Conservation (phyloP, 2,797 vertebrate species). For the Pseudochirops corinnae region DNA sequence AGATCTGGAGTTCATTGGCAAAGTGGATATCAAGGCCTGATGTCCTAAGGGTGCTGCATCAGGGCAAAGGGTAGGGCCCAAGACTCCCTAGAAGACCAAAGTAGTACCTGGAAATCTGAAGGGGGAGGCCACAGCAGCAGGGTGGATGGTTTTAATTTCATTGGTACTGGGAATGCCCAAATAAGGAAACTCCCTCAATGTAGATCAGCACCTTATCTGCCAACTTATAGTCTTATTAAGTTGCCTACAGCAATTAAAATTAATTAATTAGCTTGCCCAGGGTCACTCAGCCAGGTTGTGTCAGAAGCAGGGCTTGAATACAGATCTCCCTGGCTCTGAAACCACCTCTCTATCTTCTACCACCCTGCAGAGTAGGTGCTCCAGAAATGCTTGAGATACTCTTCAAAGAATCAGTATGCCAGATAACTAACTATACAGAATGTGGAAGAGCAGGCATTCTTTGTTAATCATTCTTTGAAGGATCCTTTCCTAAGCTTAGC, state of each 20-base stretch:
- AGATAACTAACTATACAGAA: neutral
- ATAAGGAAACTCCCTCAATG: neutral
- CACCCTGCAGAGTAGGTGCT: neutral
- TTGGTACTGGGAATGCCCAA: neutral
- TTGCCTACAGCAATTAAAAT: neutral
- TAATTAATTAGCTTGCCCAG: neutral
- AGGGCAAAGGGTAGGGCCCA: neutral
- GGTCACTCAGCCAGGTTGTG: neutral
- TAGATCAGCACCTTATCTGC: neutral
- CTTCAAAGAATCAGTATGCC: neutral
- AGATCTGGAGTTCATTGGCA: neutral
- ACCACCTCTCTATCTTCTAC: neutral
- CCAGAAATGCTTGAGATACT: neutral
- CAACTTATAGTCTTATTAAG: neutral
- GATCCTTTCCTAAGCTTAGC: constrained; percentile 56
- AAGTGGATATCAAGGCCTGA: neutral
- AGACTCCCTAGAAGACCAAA: neutral
- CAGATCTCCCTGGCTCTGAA: neutral
- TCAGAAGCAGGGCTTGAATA: neutral
- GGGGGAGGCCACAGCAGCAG: neutral
- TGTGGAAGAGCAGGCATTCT: neutral
- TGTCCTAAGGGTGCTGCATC: neutral
- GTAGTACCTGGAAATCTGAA: neutral
- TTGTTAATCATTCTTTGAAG: constrained; percentile 6
- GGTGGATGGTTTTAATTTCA: neutral